Percentiles rank a stretch among this genome's conserved stretches.
Evolutionary conservation across 2,797 vertebrate species (phyloP).

Genomic region (Rhabdophis nuchalis): DNA sequence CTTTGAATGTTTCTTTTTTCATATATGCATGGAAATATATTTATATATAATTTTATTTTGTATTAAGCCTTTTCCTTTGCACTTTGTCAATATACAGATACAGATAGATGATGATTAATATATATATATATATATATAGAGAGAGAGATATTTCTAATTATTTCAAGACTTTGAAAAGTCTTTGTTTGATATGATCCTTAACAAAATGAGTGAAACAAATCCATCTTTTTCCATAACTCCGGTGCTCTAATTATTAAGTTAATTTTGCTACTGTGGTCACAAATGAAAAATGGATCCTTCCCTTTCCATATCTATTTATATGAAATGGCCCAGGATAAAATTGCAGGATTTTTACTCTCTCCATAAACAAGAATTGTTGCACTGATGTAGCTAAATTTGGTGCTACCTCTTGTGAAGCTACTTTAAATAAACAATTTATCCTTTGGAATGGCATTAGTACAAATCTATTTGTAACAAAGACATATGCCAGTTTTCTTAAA

Average conservation of each 20-base stretch:
- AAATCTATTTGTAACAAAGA: constrained; percentile 34
- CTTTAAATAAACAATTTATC: background rate
- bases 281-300: background rate
- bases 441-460: background rate
- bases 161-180: no score
- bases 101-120: no score
- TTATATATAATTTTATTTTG: no score
- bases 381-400: background rate
- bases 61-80: no score
- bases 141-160: no score
- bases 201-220: no score
- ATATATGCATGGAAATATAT: no score
- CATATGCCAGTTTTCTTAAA: constrained; percentile 53
- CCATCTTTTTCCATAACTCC: background rate
- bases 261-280: background rate
- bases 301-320: background rate
- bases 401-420: background rate
- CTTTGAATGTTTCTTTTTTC: no score
- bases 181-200: no score
- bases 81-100: no score
- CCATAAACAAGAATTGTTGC: background rate
- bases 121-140: no score
- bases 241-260: background rate
- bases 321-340: constrained; percentile 4
- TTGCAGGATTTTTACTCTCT: background rate